Conservation (phyloP, 2,797 vertebrate genomes). For the Rousettus madagascariensis region DNA sequence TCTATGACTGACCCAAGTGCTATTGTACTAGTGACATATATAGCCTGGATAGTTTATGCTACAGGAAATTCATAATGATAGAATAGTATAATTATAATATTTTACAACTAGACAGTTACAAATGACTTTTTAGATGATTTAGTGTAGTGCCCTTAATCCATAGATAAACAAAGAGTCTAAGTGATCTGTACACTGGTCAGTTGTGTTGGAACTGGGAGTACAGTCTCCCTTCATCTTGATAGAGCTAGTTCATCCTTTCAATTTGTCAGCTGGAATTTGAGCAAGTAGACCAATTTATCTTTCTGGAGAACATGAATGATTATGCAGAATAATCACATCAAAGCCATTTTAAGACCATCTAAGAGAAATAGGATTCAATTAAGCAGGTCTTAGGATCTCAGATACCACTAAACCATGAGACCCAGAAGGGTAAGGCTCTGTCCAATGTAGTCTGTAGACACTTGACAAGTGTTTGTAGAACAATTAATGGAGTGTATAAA, state of each 20-base stretch:
- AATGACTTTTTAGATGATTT: background rate
- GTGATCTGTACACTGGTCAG: background rate
- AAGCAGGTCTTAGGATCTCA: background rate
- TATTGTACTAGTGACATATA: background rate
- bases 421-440: background rate
- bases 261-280: background rate
- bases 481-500: background rate
- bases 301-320: background rate
- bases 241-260: background rate
- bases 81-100: background rate
- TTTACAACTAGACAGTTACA: background rate
- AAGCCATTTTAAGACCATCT: background rate
- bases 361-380: background rate
- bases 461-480: background rate
- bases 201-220: background rate
- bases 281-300: background rate
- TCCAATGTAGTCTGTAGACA: background rate
- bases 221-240: background rate
- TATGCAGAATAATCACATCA: background rate
- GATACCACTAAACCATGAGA: background rate
- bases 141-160: background rate
- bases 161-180: background rate
- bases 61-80: background rate
- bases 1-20: background rate
- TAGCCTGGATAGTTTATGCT: background rate